Evolutionary conservation across 2,797 vertebrate species (phyloP).

Genomic region (Coendou prehensilis): DNA sequence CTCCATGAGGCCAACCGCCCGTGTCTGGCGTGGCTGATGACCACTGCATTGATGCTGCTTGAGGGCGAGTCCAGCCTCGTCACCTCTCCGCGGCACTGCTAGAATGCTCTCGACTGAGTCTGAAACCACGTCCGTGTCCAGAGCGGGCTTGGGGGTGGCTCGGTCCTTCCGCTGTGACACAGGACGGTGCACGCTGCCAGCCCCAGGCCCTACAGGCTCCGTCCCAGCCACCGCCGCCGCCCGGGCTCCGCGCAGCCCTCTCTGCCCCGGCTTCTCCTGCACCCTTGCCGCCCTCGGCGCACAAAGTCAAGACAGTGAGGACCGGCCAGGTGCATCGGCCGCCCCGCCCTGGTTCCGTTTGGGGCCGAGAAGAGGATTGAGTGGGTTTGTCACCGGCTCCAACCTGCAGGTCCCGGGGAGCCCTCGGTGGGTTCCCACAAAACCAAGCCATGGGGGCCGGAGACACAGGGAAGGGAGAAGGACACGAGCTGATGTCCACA

Average conservation of each 20-base stretch:
- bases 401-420: not conserved
- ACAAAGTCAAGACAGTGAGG: fast-evolving
- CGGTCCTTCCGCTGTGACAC: fast-evolving
- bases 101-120: fast-evolving
- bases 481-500: fast-evolving
- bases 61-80: no score
- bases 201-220: not conserved
- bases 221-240: no score
- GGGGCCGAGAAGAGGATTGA: not conserved
- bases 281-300: not conserved
- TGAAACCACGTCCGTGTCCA: not conserved
- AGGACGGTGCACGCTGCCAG: fast-evolving
- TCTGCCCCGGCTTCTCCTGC: not conserved
- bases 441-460: fast-evolving
- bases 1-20: not conserved
- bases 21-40: fast-evolving
- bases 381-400: no score
- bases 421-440: not conserved
- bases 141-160: not conserved
- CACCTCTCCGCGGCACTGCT: fast-evolving
- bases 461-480: fast-evolving
- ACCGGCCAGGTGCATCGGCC: fast-evolving
- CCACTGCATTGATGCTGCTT: not conserved
- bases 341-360: not conserved
- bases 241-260: no score